phyloP scores from a whole-genome alignment of 1,140 invertebrate species.

The Anoplophora glabripennis region DNA sequence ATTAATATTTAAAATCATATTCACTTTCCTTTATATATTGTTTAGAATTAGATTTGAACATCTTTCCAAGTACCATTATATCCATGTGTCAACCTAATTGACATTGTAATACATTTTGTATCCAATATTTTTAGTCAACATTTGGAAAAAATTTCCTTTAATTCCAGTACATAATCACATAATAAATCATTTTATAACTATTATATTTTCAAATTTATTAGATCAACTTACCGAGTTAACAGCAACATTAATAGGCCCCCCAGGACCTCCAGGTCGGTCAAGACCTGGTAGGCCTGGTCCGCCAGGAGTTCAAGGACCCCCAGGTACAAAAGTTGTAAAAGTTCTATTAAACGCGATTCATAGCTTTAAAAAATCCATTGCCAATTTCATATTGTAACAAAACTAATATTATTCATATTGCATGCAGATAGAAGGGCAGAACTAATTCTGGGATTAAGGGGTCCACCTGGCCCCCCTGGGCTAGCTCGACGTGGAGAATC shows the following conservation, averaged over 20 bases:
- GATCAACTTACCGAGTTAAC: conserved; percentile 63
- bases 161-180: no score
- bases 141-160: no score
- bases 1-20: no score
- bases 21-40: no score
- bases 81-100: no score
- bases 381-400: background rate
- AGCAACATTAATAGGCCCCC: conserved; percentile 58
- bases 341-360: background rate
- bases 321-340: conserved; percentile 51
- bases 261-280: conserved; percentile 59
- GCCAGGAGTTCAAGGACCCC: conserved; percentile 60
- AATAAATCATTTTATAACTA: background rate
- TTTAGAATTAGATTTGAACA: no score
- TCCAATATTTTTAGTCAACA: no score
- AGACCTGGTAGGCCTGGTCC: conserved; percentile 58
- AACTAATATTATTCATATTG: conserved; percentile 28
- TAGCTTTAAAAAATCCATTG: background rate
- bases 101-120: no score
- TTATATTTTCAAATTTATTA: conserved; percentile 39
- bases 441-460: conserved; percentile 51
- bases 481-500: conserved; percentile 34
- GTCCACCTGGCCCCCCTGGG: conserved; percentile 44
- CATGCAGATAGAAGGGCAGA: conserved; percentile 55
- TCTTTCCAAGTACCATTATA: no score